Percentiles rank a stretch among this genome's conserved stretches.
Conservation (phyloP, 1,140 invertebrate species). For the Apocrypta bakeri region DNA sequence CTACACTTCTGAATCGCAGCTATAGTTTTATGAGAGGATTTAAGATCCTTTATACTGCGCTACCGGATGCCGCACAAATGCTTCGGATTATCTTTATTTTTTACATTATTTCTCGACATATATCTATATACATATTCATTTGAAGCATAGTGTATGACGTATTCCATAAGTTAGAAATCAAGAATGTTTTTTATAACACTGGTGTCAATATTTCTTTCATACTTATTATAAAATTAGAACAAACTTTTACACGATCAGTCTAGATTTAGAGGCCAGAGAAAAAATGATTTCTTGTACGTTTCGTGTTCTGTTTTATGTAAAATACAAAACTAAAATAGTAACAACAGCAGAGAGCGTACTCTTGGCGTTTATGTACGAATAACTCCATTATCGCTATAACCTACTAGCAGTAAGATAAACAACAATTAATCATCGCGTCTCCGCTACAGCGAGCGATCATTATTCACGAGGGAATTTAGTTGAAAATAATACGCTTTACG, state of each 20-base stretch:
- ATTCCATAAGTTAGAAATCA: not conserved
- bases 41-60: conserved; percentile 14
- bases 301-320: no score
- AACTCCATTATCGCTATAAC: conserved; percentile 27
- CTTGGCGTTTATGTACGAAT: not conserved
- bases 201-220: no score
- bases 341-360: not conserved
- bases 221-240: no score
- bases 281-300: no score
- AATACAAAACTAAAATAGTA: conserved; percentile 17
- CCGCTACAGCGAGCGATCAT: not conserved
- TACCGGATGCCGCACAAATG: not conserved
- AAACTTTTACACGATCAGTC: no score
- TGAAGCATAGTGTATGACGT: not conserved
- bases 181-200: no score
- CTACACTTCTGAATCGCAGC: not conserved
- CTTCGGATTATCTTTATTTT: not conserved
- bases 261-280: no score
- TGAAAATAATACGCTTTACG: not conserved
- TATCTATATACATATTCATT: not conserved
- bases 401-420: conserved; percentile 31
- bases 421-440: conserved; percentile 33
- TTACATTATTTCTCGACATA: not conserved
- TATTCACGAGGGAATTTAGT: conserved; percentile 13
- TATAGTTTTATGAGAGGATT: conserved; percentile 10